Evolutionary conservation across 2,888 invertebrate genomes (phyloP), one percentile per base, ranked within the genome.

Genomic region (Coenonympha glycerion): DNA sequence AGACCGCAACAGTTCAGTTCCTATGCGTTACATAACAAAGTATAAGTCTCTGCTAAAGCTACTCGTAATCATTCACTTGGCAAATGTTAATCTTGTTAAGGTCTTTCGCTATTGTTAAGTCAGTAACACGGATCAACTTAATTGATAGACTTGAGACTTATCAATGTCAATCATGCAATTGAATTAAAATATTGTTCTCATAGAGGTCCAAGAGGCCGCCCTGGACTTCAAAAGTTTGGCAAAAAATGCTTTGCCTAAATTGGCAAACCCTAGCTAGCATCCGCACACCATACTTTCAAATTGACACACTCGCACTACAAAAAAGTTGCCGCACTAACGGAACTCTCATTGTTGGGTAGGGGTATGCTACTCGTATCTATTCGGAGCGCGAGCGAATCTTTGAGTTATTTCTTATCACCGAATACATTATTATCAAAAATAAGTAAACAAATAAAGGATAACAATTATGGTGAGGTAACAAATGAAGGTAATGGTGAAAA

Each of bases 401-500:
- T n/a, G n/a, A n/a, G n/a, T n/a, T n/a, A n/a, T 24, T 2, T 24
- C 8, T 24, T 4, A 24, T 8, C 24, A 8, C 3, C 24, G 24
- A 2, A 24, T 8, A 24, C 24, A n/a, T n/a, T 5, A 6, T 8
- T 24, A 9, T 6, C 6, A 24, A n/a, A n/a, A n/a, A n/a, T 15
- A 6, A 16, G n/a, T 11, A n/a, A 34, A 34, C 34, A n/a, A 21
- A 4, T 2, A 11, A 40, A 26, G 9, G 28, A 28, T 11, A 28
- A 24, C 26, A 40, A n/a, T 26, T 28, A 19, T 41, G 62, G 51
- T 52, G n/a, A n/a, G n/a, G n/a, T n/a, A n/a, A n/a, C n/a, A n/a
- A n/a, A n/a, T n/a, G n/a, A n/a, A 55, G 54, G 44, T 49, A 58
- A 62, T 16, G 41, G 22, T 41, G 40, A 50, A 37, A n/a, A n/a